These are phyloP conservation scores for Gymnarchus niloticus DNA, from an alignment of 2,113 vertebrate genomes.

Conservation along the genomic window DNA sequence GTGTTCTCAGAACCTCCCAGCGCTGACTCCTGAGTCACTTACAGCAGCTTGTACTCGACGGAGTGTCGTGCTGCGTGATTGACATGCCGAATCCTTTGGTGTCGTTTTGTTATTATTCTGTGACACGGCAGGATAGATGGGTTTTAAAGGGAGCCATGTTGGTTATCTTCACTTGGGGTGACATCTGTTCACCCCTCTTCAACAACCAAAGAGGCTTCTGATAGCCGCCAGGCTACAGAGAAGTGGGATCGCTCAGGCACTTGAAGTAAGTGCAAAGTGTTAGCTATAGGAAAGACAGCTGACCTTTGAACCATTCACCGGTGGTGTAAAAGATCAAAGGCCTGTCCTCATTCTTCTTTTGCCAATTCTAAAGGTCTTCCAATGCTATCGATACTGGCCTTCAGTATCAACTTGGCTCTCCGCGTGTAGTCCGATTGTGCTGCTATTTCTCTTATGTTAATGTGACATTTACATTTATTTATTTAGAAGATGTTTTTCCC, in stretches of 20 bases:
- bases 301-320: not conserved
- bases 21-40: not conserved
- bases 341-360: not conserved
- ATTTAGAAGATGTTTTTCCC: not conserved
- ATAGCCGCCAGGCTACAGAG: not conserved
- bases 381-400: not conserved
- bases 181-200: slow-evolving; percentile 10
- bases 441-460: not conserved
- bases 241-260: not conserved
- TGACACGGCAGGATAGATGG: not conserved
- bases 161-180: slow-evolving; percentile 12
- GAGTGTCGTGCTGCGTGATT: not conserved
- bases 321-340: not conserved
- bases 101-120: not conserved
- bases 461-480: not conserved
- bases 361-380: not conserved
- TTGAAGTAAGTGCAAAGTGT: not conserved
- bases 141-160: slow-evolving; percentile 3
- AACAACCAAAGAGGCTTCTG: slow-evolving; percentile 5
- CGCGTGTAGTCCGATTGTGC: not conserved
- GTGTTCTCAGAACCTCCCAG: not conserved
- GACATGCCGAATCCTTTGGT: not conserved
- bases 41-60: not conserved
- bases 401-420: not conserved
- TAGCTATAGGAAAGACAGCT: not conserved